Evolutionary conservation across 2,797 vertebrate genomes (phyloP).

Genomic region (Remorina albescens): DNA sequence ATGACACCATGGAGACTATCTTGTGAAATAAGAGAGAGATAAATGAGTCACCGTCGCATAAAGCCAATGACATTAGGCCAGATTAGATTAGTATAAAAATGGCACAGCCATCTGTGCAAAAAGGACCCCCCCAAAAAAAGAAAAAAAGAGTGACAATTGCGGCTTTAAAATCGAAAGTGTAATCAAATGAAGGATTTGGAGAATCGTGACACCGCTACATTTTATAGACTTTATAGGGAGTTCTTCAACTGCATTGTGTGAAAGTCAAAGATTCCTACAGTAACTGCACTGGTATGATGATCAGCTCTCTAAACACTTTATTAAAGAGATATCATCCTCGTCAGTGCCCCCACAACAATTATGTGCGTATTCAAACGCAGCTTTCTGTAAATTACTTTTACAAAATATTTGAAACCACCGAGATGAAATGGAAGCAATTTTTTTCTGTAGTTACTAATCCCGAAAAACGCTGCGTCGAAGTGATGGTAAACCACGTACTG

Average conservation of each 20-base stretch:
- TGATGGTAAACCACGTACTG: constrained; percentile 13
- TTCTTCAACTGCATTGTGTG: background rate
- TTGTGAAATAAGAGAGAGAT: no score
- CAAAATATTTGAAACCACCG: background rate
- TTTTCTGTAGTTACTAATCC: constrained; percentile 2
- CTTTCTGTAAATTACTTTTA: background rate
- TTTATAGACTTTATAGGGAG: no score
- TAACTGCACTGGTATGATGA: background rate
- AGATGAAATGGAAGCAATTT: constrained; percentile 18
- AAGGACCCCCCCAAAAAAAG: no score
- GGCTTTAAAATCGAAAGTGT: no score
- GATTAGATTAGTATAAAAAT: no score
- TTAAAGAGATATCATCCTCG: background rate
- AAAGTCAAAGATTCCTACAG: background rate
- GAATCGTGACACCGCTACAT: no score
- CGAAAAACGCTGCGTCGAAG: constrained; percentile 10
- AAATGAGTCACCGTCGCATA: no score
- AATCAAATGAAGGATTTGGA: no score
- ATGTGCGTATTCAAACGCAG: background rate
- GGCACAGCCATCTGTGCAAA: no score
- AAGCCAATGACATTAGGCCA: no score
- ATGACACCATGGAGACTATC: no score
- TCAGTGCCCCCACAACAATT: background rate
- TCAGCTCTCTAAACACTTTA: background rate
- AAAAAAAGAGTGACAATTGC: no score